Evolutionary conservation across 2,797 vertebrate genomes (phyloP).

Genomic region (Pangasius larnaudii): DNA sequence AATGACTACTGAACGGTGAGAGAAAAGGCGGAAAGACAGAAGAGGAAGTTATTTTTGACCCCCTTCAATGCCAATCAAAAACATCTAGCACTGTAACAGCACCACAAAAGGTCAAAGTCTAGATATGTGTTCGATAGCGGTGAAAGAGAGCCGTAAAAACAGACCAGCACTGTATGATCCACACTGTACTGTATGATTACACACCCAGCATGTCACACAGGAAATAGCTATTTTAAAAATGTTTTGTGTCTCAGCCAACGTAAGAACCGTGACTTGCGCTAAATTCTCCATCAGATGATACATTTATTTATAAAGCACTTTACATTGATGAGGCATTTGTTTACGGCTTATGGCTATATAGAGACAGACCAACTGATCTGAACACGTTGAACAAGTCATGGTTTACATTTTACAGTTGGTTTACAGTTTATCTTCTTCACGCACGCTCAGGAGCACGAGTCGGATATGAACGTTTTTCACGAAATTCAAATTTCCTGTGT

Average conservation of each 20-base stretch:
- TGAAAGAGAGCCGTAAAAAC: background rate
- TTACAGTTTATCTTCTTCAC: background rate
- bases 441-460: background rate
- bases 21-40: background rate
- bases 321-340: background rate
- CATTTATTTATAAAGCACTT: too few relatives aligned
- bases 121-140: background rate
- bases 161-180: background rate
- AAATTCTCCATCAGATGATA: background rate
- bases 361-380: background rate
- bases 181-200: background rate
- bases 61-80: background rate
- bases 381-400: background rate
- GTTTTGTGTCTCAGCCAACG: background rate
- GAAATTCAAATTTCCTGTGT: background rate
- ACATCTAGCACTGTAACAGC: background rate
- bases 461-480: background rate
- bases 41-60: background rate
- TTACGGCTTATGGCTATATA: background rate
- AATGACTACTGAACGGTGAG: background rate
- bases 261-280: background rate
- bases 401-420: too few relatives aligned
- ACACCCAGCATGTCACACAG: background rate
- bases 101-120: background rate
- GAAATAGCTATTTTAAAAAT: background rate